phyloP scores from a whole-genome alignment of 2,113 vertebrate species.

The Piaya cayana region DNA sequence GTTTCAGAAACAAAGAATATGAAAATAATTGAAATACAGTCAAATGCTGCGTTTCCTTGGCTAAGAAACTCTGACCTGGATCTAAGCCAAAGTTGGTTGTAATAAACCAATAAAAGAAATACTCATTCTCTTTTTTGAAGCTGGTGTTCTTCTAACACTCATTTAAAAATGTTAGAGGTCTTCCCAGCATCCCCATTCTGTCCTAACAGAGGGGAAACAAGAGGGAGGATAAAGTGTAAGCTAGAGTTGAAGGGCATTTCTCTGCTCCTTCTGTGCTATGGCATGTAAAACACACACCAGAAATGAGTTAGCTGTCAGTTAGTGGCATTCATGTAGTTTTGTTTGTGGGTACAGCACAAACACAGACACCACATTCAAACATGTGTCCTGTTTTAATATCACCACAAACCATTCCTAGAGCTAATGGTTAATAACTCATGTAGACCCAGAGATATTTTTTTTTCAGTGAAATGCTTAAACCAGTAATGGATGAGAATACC shows the following conservation, averaged over 20 bases:
- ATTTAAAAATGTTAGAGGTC: not conserved
- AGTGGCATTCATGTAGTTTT: constrained; percentile 67
- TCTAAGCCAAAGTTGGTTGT: constrained; percentile 29
- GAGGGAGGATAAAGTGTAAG: not conserved
- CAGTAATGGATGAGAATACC: constrained; percentile 54
- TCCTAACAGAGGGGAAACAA: not conserved
- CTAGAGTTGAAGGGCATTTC: constrained; percentile 23
- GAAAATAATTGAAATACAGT: not conserved
- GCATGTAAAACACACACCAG: constrained; percentile 64
- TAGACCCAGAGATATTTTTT: constrained; percentile 18
- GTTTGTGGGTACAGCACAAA: constrained; percentile 75
- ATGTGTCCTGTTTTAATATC: constrained; percentile 73
- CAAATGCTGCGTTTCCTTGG: constrained; percentile 53
- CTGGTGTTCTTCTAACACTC: not conserved
- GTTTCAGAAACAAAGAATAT: not conserved
- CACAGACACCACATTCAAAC: constrained; percentile 73
- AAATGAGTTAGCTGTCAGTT: constrained; percentile 69
- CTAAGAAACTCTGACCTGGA: constrained; percentile 54
- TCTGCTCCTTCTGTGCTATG: constrained; percentile 68
- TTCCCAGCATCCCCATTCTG: not conserved
- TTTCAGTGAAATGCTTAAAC: constrained; percentile 49
- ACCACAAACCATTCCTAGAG: constrained; percentile 71
- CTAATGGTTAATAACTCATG: constrained; percentile 73
- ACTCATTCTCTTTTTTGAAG: constrained; percentile 45
- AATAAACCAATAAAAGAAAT: constrained; percentile 36